Percentiles rank a stretch among this genome's conserved stretches.
Conservation (phyloP, 2,797 vertebrate species). For the Alca torda region DNA sequence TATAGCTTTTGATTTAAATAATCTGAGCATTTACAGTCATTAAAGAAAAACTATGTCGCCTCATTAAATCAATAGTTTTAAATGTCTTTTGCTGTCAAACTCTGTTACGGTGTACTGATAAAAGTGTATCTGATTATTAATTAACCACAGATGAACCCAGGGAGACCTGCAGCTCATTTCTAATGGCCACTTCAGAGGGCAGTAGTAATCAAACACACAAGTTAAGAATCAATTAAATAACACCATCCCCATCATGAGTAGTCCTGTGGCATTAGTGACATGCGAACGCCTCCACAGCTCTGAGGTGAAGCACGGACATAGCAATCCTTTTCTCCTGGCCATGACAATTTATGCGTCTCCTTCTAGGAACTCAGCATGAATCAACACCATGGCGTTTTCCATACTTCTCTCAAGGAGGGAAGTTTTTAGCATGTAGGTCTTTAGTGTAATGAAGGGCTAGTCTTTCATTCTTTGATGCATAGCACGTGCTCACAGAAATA, state of each 20-base stretch:
- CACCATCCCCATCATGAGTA: rapidly evolving
- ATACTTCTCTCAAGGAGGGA: neutral
- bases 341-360: too few relatives aligned
- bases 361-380: neutral
- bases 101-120: neutral
- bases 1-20: constrained; percentile 17
- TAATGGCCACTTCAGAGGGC: neutral
- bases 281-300: rapidly evolving
- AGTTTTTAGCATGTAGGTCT: neutral
- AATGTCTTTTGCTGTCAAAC: neutral
- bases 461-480: neutral
- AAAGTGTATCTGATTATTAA: constrained; percentile 35
- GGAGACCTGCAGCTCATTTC: neutral
- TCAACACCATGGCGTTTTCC: neutral
- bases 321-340: neutral
- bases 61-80: neutral
- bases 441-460: neutral
- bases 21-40: neutral
- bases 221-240: neutral
- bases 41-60: neutral
- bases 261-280: rapidly evolving
- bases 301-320: neutral
- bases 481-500: neutral
- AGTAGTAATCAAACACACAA: neutral
- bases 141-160: constrained; percentile 4